Percentiles rank a stretch among this genome's conserved stretches.
These are phyloP conservation scores for Anser brachyrhynchus DNA, from an alignment of 2,113 vertebrate species.

Conservation along the genomic window DNA sequence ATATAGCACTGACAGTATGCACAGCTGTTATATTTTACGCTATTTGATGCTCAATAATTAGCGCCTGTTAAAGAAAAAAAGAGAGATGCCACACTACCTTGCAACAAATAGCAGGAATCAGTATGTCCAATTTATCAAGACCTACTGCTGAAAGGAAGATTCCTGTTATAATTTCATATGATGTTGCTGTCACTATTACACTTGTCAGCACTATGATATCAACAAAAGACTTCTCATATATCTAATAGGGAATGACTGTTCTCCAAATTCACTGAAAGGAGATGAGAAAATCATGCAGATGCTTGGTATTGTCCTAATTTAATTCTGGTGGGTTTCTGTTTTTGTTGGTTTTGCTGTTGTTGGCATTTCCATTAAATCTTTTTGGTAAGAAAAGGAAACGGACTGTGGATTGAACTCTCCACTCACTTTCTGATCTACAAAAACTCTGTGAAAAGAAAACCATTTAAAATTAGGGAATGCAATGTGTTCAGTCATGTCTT, in stretches of 20 bases:
- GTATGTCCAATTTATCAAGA: constrained; percentile 70
- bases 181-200: constrained; percentile 81
- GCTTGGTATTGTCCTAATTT: constrained; percentile 49
- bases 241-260: constrained; percentile 49
- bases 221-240: constrained; percentile 71
- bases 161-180: constrained; percentile 77
- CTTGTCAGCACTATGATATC: constrained; percentile 81
- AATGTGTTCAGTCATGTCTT: background rate
- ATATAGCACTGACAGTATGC: constrained; percentile 81
- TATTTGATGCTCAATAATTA: constrained; percentile 92
- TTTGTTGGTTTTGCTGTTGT: background rate
- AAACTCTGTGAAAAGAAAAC: background rate
- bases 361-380: background rate
- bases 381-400: background rate
- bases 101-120: constrained; percentile 71
- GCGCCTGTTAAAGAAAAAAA: constrained; percentile 73
- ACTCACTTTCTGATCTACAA: background rate
- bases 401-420: background rate
- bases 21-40: constrained; percentile 85
- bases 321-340: background rate
- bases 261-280: constrained; percentile 15
- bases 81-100: constrained; percentile 68
- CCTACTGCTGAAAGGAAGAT: constrained; percentile 73
- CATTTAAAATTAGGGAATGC: background rate
- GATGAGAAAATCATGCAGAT: constrained; percentile 18